These are phyloP conservation scores for Heterohyrax brucei DNA, from an alignment of 2,797 vertebrate genomes.

Conservation along the genomic window DNA sequence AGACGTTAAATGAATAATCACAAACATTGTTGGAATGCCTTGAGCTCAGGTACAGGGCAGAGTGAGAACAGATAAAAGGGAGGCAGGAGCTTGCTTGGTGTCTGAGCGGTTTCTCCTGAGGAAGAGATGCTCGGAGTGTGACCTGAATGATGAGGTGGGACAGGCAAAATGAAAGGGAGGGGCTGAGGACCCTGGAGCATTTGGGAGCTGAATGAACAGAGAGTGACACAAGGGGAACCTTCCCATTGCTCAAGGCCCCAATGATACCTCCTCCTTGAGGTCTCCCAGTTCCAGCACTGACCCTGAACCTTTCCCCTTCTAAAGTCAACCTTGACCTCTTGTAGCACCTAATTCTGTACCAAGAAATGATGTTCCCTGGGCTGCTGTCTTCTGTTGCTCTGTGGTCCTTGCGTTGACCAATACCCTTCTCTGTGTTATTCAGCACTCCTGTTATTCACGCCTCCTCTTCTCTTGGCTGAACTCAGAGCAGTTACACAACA, in stretches of 20 bases:
- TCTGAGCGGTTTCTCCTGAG: neutral
- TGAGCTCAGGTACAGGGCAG: neutral
- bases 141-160: neutral
- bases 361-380: no score
- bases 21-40: neutral
- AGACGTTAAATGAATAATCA: neutral
- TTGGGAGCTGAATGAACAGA: neutral
- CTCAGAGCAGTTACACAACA: neutral
- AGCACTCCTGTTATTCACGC: neutral
- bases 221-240: neutral
- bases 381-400: neutral
- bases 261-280: neutral
- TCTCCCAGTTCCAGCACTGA: neutral
- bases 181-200: rapidly evolving
- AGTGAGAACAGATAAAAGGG: neutral
- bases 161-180: neutral
- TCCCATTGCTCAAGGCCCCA: rapidly evolving
- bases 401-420: neutral
- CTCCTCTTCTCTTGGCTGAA: conserved; percentile 43
- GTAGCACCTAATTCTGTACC: neutral
- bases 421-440: neutral
- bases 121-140: neutral
- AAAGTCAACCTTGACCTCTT: neutral
- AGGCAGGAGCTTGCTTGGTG: neutral
- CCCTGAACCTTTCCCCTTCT: neutral